Percentiles rank a stretch among this genome's conserved stretches.
Evolutionary conservation across 2,113 vertebrate genomes (phyloP).

Genomic region (Chiloscyllium plagiosum): DNA sequence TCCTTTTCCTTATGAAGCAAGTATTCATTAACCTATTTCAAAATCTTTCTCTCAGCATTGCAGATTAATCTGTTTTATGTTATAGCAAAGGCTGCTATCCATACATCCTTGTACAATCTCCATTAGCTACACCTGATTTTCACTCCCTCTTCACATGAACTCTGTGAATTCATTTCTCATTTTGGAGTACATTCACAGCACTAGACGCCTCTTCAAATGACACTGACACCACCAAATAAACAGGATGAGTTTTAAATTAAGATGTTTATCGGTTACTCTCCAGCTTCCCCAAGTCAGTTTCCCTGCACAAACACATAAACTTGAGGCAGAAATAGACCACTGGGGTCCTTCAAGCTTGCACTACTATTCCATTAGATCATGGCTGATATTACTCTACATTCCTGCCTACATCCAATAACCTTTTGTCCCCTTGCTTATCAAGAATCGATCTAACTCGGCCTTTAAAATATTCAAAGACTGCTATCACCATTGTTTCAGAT

Average conservation of each 20-base stretch:
- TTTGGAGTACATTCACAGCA: not conserved
- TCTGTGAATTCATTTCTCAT: not conserved
- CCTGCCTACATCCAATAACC: too few relatives aligned
- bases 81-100: not conserved
- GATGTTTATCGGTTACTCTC: not conserved
- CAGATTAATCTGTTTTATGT: not conserved
- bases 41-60: too few relatives aligned
- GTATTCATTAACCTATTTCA: not conserved
- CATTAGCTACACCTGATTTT: not conserved
- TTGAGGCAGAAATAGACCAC: too few relatives aligned
- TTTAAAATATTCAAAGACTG: too few relatives aligned
- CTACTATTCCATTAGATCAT: too few relatives aligned
- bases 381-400: too few relatives aligned
- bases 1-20: not conserved
- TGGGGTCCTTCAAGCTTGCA: too few relatives aligned
- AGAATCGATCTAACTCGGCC: too few relatives aligned
- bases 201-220: not conserved
- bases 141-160: not conserved
- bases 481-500: too few relatives aligned
- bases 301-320: not conserved
- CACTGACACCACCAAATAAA: not conserved
- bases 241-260: not conserved
- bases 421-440: too few relatives aligned
- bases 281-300: not conserved
- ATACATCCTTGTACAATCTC: not conserved